Percentiles rank a stretch among this genome's conserved stretches.
phyloP scores from a whole-genome alignment of 2,888 invertebrate species.

The Germaria angustata region DNA sequence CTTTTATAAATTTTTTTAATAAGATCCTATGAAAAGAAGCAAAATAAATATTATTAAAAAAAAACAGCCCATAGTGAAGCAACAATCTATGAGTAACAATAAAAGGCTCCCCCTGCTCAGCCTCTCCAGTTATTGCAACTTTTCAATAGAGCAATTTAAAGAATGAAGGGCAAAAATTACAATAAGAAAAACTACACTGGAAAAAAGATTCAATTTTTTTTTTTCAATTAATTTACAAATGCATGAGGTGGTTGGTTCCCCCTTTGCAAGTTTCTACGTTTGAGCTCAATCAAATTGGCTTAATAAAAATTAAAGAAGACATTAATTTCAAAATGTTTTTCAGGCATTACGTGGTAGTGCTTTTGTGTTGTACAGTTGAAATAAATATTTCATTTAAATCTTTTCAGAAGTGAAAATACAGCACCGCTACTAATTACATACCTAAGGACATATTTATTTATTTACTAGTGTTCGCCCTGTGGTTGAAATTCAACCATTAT shows the following conservation, averaged over 20 bases:
- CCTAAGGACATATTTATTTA: too few relatives aligned
- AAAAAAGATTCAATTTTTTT: neutral
- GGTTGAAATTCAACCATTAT: too few relatives aligned
- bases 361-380: neutral
- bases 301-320: neutral
- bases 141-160: conserved; percentile 23
- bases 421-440: too few relatives aligned
- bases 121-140: neutral
- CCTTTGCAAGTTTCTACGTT: neutral
- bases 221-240: too few relatives aligned
- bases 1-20: neutral
- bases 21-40: neutral
- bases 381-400: neutral
- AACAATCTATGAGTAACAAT: conserved; percentile 20
- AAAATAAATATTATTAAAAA: neutral
- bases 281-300: neutral
- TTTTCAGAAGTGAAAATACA: too few relatives aligned
- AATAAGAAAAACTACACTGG: neutral
- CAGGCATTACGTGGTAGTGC: neutral
- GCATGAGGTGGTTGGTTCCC: too few relatives aligned
- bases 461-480: too few relatives aligned
- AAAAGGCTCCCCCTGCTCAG: conserved; percentile 3
- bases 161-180: conserved; percentile 3
- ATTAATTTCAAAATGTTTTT: neutral
- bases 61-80: conserved; percentile 3